phyloP scores from a whole-genome alignment of 2,888 invertebrate genomes.

The Lasioglossum pauxillum region DNA sequence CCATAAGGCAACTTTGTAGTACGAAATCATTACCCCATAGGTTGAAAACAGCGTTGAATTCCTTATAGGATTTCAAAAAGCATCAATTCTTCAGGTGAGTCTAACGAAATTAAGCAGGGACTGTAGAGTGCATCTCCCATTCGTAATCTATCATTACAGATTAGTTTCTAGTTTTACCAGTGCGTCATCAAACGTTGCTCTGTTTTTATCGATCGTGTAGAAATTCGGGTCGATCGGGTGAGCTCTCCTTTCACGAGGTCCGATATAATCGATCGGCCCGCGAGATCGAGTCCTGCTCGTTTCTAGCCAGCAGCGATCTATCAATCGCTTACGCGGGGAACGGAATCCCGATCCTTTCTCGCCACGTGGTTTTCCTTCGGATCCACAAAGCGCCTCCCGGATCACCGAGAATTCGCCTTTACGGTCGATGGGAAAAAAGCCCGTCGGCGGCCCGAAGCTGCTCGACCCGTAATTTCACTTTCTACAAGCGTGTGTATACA shows the following conservation, averaged over 20 bases:
- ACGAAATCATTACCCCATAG: too few species aligned
- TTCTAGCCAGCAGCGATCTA: slow-evolving; percentile 45
- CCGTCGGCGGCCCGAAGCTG: background rate
- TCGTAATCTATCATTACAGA: background rate
- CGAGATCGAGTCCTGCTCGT: background rate
- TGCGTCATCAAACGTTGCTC: background rate
- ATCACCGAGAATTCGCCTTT: slow-evolving; percentile 34
- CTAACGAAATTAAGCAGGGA: too few species aligned
- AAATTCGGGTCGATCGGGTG: slow-evolving; percentile 25
- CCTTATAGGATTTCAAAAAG: too few species aligned
- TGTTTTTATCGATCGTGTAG: slow-evolving; percentile 15
- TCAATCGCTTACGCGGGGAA: slow-evolving; percentile 17
- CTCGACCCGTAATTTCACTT: slow-evolving; percentile 75
- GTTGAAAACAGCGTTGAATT: too few species aligned
- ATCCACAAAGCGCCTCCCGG: background rate
- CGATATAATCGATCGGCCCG: slow-evolving; percentile 8
- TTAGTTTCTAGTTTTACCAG: background rate
- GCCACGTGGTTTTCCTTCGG: slow-evolving; percentile 10
- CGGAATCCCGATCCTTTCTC: slow-evolving; percentile 41
- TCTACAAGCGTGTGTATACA: slow-evolving; percentile 71
- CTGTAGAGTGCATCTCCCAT: background rate
- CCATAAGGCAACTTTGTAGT: too few species aligned
- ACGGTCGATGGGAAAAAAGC: slow-evolving; percentile 25
- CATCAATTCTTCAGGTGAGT: too few species aligned
- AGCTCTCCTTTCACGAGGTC: slow-evolving; percentile 26